Percentiles rank a stretch among this genome's conserved stretches.
Conservation (phyloP, 2,797 vertebrate genomes). For the Vespertilio murinus region DNA sequence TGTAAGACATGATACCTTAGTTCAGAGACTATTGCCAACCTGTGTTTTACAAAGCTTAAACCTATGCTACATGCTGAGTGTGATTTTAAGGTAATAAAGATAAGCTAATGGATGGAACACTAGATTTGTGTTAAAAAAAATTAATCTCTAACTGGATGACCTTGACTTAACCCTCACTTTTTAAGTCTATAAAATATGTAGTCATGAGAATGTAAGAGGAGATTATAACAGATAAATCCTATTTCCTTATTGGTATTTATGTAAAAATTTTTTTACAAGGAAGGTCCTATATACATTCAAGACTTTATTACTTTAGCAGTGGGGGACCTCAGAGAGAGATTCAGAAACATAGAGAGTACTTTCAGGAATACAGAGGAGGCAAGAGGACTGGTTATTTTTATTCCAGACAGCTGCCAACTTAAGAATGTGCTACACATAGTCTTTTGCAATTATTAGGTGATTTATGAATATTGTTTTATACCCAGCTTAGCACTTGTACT, state of each 20-base stretch:
- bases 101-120: slow-evolving; percentile 49
- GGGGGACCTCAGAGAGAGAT: background rate
- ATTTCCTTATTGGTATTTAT: background rate
- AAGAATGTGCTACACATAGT: background rate
- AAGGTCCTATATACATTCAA: background rate
- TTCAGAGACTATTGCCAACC: slow-evolving; percentile 39
- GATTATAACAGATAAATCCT: background rate
- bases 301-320: background rate
- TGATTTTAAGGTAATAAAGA: slow-evolving; percentile 54
- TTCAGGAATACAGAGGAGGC: background rate
- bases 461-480: background rate
- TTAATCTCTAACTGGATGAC: slow-evolving; percentile 52
- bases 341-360: background rate
- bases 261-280: background rate
- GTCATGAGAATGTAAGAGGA: background rate
- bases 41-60: slow-evolving; percentile 55
- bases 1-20: slow-evolving; percentile 35
- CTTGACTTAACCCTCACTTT: slow-evolving; percentile 42
- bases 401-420: background rate
- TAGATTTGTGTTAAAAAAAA: slow-evolving; percentile 51
- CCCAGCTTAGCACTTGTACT: background rate
- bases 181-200: slow-evolving; percentile 15
- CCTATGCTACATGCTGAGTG: background rate
- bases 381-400: background rate
- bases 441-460: slow-evolving; percentile 19